Conservation (phyloP, 2,113 vertebrate species). For the Salvator merianae region DNA sequence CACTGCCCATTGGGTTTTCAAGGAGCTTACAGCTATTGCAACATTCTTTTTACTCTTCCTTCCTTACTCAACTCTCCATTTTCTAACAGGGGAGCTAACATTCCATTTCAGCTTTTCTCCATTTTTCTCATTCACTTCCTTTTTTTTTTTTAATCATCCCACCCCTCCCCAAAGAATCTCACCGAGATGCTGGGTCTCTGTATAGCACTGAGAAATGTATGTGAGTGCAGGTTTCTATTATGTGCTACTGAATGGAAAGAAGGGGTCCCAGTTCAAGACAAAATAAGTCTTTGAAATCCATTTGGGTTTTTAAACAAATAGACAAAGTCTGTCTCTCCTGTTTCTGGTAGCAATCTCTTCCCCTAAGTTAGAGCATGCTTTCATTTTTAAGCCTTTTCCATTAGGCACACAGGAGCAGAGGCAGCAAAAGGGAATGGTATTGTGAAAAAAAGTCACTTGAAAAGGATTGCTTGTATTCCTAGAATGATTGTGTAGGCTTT, state of each 20-base stretch:
- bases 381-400: background rate
- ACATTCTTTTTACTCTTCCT: too few species aligned
- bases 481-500: constrained; percentile 5
- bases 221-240: background rate
- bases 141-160: too few species aligned
- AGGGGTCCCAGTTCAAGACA: constrained; percentile 1
- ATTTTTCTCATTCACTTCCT: too few species aligned
- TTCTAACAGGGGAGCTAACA: too few species aligned
- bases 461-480: constrained; percentile 22
- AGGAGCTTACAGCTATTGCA: too few species aligned
- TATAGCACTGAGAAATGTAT: background rate
- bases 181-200: too few species aligned
- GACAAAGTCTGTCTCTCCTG: background rate
- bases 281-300: constrained; percentile 28
- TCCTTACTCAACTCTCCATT: too few species aligned
- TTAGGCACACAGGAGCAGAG: constrained; percentile 14
- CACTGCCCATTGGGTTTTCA: too few species aligned
- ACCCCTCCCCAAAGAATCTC: too few species aligned
- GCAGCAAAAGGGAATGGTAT: background rate
- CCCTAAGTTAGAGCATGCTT: constrained; percentile 27
- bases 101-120: too few species aligned
- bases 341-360: background rate
- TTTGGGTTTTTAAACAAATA: constrained; percentile 39
- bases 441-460: background rate
- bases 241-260: background rate